A percentile compares a stretch with the other conserved stretches of the same genome.
Evolutionary conservation across 2,888 invertebrate species (phyloP).

Genomic region (Ischnus inquisitorius): DNA sequence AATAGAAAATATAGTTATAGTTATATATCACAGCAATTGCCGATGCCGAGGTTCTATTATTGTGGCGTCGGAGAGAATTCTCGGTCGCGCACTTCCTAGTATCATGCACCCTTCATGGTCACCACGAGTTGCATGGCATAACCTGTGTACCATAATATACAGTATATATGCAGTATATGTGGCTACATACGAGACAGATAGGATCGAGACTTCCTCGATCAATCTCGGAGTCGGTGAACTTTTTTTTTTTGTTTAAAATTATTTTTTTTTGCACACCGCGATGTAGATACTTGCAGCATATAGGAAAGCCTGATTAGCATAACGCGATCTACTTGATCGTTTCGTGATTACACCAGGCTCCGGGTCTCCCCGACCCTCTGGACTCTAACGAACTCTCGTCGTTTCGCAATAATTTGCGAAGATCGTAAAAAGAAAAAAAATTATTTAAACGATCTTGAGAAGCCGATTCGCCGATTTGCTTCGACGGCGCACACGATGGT

Average conservation of each 20-base stretch:
- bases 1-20: slow-evolving; percentile 39
- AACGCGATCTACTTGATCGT: slow-evolving; percentile 61
- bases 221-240: slow-evolving; percentile 60
- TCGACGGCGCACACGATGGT: slow-evolving; percentile 2
- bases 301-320: slow-evolving; percentile 57
- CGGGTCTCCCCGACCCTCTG: slow-evolving; percentile 25
- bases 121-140: slow-evolving; percentile 51
- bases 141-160: slow-evolving; percentile 39
- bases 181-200: slow-evolving; percentile 54
- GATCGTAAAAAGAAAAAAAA: slow-evolving; percentile 1
- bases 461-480: slow-evolving; percentile 39
- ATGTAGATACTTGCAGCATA: background rate
- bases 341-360: slow-evolving; percentile 47
- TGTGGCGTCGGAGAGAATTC: slow-evolving; percentile 32
- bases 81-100: slow-evolving; percentile 57
- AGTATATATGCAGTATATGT: slow-evolving; percentile 5
- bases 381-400: slow-evolving; percentile 54
- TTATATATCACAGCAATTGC: background rate
- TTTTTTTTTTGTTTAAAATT: slow-evolving; percentile 34
- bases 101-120: slow-evolving; percentile 52
- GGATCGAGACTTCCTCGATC: slow-evolving; percentile 64
- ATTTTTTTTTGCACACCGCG: slow-evolving; percentile 5
- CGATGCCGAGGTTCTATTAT: slow-evolving; percentile 14
- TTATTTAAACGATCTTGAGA: slow-evolving; percentile 42
- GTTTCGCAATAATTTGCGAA: slow-evolving; percentile 52